Conservation (phyloP, 2,113 vertebrate species). For the Sceloporus undulatus region DNA sequence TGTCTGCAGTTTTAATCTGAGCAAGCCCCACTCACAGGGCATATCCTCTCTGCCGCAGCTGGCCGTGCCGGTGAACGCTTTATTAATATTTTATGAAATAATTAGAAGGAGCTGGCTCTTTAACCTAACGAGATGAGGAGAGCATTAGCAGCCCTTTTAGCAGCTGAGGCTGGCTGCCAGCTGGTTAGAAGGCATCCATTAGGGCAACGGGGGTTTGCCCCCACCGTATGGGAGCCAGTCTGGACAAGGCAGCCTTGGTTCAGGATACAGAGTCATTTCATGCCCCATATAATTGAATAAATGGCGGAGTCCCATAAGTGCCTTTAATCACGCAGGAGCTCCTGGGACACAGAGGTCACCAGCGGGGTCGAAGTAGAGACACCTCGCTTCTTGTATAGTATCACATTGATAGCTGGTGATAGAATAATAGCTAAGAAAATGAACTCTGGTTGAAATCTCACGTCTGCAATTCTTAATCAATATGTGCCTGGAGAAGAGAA, state of each 20-base stretch:
- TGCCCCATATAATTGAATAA: constrained; percentile 20
- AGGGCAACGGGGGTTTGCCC: accelerated
- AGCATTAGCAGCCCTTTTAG: constrained; percentile 29
- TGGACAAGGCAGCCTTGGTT: background rate
- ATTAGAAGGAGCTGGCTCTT: background rate
- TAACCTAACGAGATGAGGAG: constrained; percentile 43
- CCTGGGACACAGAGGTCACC: accelerated
- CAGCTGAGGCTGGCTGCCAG: constrained; percentile 51
- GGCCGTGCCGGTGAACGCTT: background rate
- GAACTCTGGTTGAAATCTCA: background rate
- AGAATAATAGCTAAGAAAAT: no score
- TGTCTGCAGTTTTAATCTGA: background rate
- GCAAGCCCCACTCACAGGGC: background rate
- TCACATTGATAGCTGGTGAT: background rate
- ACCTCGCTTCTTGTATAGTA: background rate
- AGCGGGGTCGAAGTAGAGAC: background rate
- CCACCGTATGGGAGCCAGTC: background rate
- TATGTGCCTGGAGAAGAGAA: no score
- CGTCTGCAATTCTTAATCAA: background rate
- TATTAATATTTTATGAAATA: constrained; percentile 66
- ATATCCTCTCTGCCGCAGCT: constrained; percentile 13
- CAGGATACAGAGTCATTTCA: background rate
- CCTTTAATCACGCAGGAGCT: background rate
- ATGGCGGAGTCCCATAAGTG: background rate
- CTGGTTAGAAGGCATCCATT: background rate